These are phyloP conservation scores for Anagyrus pseudococci DNA, from an alignment of 2,888 invertebrate genomes.

Conservation along the genomic window DNA sequence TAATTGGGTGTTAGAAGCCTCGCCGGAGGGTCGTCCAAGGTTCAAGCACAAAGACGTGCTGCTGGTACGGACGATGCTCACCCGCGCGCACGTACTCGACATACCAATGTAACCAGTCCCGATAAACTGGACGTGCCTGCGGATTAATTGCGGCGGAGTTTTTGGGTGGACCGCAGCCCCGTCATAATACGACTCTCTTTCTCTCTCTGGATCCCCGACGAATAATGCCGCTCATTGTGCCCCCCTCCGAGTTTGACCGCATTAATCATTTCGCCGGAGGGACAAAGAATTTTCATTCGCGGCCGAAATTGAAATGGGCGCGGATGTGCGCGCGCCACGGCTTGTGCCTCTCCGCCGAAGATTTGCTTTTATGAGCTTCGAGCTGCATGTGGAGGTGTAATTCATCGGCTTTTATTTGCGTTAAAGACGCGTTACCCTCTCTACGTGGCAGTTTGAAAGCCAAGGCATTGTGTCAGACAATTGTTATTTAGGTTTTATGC, in stretches of 20 bases:
- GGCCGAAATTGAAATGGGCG: constrained; percentile 10
- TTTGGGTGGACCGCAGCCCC: constrained; percentile 4
- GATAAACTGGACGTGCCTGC: constrained; percentile 35
- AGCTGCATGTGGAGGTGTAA: no score
- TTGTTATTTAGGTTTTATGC: no score
- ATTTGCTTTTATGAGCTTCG: no score
- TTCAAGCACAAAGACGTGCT: constrained; percentile 26
- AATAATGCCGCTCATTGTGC: constrained; percentile 22
- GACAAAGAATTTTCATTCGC: constrained; percentile 21
- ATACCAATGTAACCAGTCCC: constrained; percentile 32
- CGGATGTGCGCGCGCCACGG: neutral
- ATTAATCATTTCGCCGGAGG: constrained; percentile 18
- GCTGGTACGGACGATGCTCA: constrained; percentile 7
- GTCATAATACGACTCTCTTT: constrained; percentile 23
- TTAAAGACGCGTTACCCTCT: no score
- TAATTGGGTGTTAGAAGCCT: constrained; percentile 38
- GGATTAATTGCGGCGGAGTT: constrained; percentile 32
- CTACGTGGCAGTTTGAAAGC: no score
- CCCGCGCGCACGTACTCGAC: constrained; percentile 31
- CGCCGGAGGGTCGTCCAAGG: neutral
- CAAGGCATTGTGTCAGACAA: no score
- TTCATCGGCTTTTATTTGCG: no score
- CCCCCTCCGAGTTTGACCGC: constrained; percentile 6
- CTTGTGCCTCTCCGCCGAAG: neutral
- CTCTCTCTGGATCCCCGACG: neutral